Evolutionary conservation across 2,113 vertebrate species (phyloP), one percentile per base, ranked within the genome.

Genomic region (Psilopogon haemacephalus): DNA sequence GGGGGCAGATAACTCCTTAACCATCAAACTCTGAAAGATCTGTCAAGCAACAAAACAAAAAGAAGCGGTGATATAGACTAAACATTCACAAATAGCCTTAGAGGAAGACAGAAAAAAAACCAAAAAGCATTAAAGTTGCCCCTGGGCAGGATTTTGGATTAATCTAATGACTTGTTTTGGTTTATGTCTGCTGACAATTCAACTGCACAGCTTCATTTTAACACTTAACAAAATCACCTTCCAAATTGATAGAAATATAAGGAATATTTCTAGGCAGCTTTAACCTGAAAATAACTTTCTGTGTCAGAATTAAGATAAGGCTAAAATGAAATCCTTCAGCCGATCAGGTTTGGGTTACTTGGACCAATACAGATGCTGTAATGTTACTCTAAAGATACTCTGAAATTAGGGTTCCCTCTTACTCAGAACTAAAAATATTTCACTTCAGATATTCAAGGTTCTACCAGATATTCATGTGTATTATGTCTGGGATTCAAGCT

Each of bases 71-170:
- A 82, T 69, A 44, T 40, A 84, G 48, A 88, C 58, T 68, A 92
- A 96, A 76, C 42, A 54, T 48, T 94, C 38, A 94, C 54, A 84
- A 80, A 94, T 72, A 93, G 74, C 77, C 82, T 91, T 75, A 76
- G 52, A 96, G 86, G n/a, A 86, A 6, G 23, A 91, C 15, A n/a
- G 11, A 50, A 50, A 48, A 48, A 44, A 44, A 15, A 44, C 42
- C 12, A 42, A 44, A 40, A 17, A 44, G 88, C 77, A 93, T 97
- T 94, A 91, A 97, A 85, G 82, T 71, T 96, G 46, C 95, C 82
- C 73, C 72, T 69, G 67, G 18, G 28, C 16, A 81, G 30, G 63
- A 63, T 70, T 92, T 92, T 37, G 44, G 32, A 86, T 87, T 93
- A 88, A 63, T 50, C n/a, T 80, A 86, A 67, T 94, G 37, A 82